phyloP scores from a whole-genome alignment of 2,888 invertebrate genomes.

The Clanis bilineata region DNA sequence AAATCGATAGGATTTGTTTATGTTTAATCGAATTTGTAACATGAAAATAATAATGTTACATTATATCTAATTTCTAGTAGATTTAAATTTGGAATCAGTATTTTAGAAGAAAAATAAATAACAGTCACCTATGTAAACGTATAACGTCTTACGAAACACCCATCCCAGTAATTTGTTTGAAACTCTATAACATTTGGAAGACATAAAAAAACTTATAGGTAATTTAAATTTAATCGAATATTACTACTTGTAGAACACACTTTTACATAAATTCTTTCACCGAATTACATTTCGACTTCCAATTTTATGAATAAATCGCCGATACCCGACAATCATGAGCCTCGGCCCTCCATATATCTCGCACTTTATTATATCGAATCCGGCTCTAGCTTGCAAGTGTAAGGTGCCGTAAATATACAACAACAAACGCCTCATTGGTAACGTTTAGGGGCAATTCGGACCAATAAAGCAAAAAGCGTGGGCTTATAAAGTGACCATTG shows the following conservation, averaged over 20 bases:
- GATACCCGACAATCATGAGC: constrained; percentile 39
- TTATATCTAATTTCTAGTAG: too few species aligned
- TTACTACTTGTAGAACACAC: constrained; percentile 22
- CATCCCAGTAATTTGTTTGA: not conserved
- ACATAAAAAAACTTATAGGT: constrained; percentile 26
- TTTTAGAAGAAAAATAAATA: not conserved
- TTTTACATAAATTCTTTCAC: constrained; percentile 35
- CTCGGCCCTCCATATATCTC: constrained; percentile 57
- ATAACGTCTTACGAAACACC: not conserved
- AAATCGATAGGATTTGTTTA: too few species aligned
- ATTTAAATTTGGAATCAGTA: not conserved
- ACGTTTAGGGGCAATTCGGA: constrained; percentile 78
- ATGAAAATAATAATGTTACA: too few species aligned
- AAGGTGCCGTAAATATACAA: constrained; percentile 72
- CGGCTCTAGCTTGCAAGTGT: constrained; percentile 56
- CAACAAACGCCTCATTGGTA: constrained; percentile 77
- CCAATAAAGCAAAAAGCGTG: constrained; percentile 77
- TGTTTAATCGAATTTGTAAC: too few species aligned
- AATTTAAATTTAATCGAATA: constrained; percentile 29
- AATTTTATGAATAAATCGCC: constrained; percentile 43
- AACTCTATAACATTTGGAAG: constrained; percentile 17
- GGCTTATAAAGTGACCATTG: constrained; percentile 60
- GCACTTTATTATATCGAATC: constrained; percentile 60
- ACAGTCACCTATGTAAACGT: not conserved
- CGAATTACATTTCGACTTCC: constrained; percentile 40